Percentiles rank a stretch among this genome's conserved stretches.
Conservation (phyloP, 2,888 invertebrate genomes). For the Auanema sp. region DNA sequence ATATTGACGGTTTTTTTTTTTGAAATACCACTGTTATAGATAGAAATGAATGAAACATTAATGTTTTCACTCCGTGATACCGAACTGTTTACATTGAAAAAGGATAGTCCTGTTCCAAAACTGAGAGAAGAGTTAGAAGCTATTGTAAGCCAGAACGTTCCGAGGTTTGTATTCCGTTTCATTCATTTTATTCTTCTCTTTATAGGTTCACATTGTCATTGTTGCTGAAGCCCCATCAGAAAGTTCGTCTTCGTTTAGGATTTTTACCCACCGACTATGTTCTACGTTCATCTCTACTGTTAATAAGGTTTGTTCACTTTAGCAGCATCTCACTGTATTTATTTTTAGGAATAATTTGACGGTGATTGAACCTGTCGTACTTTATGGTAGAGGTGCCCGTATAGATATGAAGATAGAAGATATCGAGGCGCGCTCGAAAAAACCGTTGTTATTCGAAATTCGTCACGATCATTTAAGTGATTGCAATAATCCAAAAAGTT, state of each 20-base stretch:
- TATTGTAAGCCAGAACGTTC: slow-evolving; percentile 23
- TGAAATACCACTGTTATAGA: slow-evolving; percentile 18
- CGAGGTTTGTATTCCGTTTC: slow-evolving; percentile 12
- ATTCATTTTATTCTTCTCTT: background rate
- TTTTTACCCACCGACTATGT: slow-evolving; percentile 68
- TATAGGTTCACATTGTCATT: slow-evolving; percentile 69
- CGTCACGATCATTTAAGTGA: slow-evolving; percentile 73
- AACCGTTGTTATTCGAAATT: slow-evolving; percentile 80
- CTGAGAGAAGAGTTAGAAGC: slow-evolving; percentile 66
- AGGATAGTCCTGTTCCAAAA: slow-evolving; percentile 64
- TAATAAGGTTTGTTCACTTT: slow-evolving; percentile 65
- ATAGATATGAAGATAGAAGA: slow-evolving; percentile 76
- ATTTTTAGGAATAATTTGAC: slow-evolving; percentile 84
- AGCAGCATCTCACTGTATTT: slow-evolving; percentile 5
- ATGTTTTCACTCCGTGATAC: slow-evolving; percentile 66
- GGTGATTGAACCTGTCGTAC: slow-evolving; percentile 80
- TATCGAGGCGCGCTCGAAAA: slow-evolving; percentile 46
- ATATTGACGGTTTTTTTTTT: slow-evolving; percentile 9
- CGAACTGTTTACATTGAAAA: slow-evolving; percentile 59
- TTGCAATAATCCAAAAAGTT: slow-evolving; percentile 70
- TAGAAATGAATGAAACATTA: slow-evolving; percentile 67
- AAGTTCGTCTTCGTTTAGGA: slow-evolving; percentile 65
- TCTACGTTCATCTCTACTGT: slow-evolving; percentile 66
- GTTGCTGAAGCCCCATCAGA: slow-evolving; percentile 71
- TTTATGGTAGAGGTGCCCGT: slow-evolving; percentile 81